Conservation (phyloP, 2,113 vertebrate genomes). For the Semnornis frantzii region DNA sequence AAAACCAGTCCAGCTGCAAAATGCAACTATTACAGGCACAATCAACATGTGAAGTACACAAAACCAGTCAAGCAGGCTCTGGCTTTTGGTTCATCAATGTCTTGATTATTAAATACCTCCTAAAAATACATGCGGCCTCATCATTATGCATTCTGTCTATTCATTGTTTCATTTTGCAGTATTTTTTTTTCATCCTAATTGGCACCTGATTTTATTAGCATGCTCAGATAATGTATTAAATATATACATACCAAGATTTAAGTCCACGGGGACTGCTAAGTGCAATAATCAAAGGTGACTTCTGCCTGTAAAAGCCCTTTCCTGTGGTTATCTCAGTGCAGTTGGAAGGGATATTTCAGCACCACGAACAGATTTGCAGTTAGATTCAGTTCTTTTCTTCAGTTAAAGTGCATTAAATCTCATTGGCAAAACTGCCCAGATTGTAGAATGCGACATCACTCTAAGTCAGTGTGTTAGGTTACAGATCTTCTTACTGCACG, state of each 20-base stretch:
- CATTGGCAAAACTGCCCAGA: constrained; percentile 70
- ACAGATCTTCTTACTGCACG: constrained; percentile 61
- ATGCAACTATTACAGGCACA: constrained; percentile 18
- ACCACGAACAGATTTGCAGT: constrained; percentile 80
- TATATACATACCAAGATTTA: constrained; percentile 81
- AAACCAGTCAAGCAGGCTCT: constrained; percentile 38
- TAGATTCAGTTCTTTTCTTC: constrained; percentile 76
- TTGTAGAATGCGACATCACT: constrained; percentile 77
- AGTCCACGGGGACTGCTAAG: constrained; percentile 78
- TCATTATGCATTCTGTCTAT: constrained; percentile 38
- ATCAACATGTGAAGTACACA: constrained; percentile 58
- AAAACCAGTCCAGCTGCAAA: constrained; percentile 36
- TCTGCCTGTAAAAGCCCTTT: constrained; percentile 80
- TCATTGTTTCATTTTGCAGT: constrained; percentile 27
- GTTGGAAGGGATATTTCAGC: constrained; percentile 81
- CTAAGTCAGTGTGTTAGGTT: constrained; percentile 59
- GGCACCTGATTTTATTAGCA: constrained; percentile 59
- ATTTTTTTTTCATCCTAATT: background rate
- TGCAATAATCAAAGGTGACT: constrained; percentile 82
- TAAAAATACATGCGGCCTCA: constrained; percentile 65
- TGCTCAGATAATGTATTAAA: constrained; percentile 69
- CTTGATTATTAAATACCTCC: constrained; percentile 43
- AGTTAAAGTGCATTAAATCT: constrained; percentile 83
- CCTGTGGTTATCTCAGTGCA: constrained; percentile 78
- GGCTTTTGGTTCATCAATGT: constrained; percentile 14